These are phyloP conservation scores for Ricordea florida DNA, from an alignment of 92 coral and sea anemone genomes.

Conservation along the genomic window DNA sequence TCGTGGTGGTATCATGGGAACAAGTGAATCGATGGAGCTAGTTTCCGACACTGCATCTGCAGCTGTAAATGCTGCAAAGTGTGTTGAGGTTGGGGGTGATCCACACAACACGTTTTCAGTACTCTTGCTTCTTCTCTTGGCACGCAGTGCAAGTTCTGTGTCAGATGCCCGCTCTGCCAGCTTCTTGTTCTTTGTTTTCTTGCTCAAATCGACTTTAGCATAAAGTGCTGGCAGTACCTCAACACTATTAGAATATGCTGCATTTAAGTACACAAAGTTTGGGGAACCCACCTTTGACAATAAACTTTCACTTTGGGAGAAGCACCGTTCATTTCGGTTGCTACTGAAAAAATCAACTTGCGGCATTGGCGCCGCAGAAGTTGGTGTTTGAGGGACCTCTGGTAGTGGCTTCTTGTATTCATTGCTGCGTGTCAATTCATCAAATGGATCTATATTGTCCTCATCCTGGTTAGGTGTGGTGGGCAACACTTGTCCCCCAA, in stretches of 20 bases:
- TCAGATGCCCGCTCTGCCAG: slow-evolving; percentile 40
- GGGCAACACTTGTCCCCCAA: slow-evolving; percentile 5
- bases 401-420: slow-evolving; percentile 26
- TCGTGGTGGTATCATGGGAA: slow-evolving; percentile 32
- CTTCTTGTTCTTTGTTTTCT: slow-evolving; percentile 62
- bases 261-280: slow-evolving; percentile 73
- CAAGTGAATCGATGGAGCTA: background rate
- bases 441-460: background rate
- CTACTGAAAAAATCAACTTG: background rate
- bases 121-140: slow-evolving; percentile 62
- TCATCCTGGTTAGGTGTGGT: slow-evolving; percentile 6
- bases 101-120: slow-evolving; percentile 25
- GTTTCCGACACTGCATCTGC: background rate
- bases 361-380: background rate
- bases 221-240: slow-evolving; percentile 82
- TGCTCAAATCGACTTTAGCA: slow-evolving; percentile 77
- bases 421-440: slow-evolving; percentile 48
- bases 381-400: background rate
- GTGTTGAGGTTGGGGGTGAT: slow-evolving; percentile 19
- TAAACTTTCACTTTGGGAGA: slow-evolving; percentile 10
- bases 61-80: slow-evolving; percentile 29
- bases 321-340: background rate
- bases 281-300: slow-evolving; percentile 62
- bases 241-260: slow-evolving; percentile 78
- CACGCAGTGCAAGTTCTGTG: slow-evolving; percentile 14